A percentile compares a stretch with the other conserved stretches of the same genome.
phyloP scores from a whole-genome alignment of 2,888 invertebrate species.

The Spodoptera littoralis region DNA sequence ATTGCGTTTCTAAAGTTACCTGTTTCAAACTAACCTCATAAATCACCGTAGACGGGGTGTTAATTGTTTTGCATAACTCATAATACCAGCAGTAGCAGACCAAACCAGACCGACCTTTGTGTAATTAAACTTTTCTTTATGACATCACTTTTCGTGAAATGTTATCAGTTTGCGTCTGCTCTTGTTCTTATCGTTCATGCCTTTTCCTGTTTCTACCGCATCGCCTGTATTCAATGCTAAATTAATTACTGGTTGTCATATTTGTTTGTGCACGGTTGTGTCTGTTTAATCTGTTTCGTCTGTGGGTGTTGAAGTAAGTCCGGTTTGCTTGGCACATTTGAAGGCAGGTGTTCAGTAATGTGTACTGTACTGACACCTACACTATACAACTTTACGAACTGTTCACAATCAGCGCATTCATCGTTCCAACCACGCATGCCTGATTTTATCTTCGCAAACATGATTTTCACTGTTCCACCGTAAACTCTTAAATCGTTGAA shows the following conservation, averaged over 20 bases:
- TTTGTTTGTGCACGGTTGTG: conserved; percentile 2
- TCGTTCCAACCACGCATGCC: conserved; percentile 53
- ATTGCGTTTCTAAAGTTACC: conserved; percentile 33
- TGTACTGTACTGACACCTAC: conserved; percentile 55
- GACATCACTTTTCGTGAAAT: conserved; percentile 35
- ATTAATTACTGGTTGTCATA: conserved; percentile 15
- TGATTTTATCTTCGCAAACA: conserved; percentile 63
- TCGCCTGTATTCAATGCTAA: conserved; percentile 31
- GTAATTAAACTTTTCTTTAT: conserved; percentile 23
- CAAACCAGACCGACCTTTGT: conserved; percentile 23
- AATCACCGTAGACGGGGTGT: conserved; percentile 39
- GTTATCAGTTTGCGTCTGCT: conserved; percentile 23
- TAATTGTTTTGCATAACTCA: conserved; percentile 42
- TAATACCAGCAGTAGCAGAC: conserved; percentile 13
- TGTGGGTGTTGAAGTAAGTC: conserved; percentile 38
- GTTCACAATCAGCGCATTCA: conserved; percentile 65
- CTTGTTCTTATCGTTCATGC: conserved; percentile 20
- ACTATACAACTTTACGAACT: conserved; percentile 55
- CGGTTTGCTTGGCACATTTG: conserved; percentile 32
- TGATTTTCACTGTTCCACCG: conserved; percentile 57
- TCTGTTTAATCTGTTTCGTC: conserved; percentile 11
- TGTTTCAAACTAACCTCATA: conserved; percentile 35
- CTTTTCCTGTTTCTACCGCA: conserved; percentile 29
- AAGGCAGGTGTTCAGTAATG: conserved; percentile 66
- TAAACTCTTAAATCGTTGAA: conserved; percentile 52